These are phyloP conservation scores for Strigamia maritima DNA, from an alignment of 2,888 invertebrate species.

Conservation along the genomic window DNA sequence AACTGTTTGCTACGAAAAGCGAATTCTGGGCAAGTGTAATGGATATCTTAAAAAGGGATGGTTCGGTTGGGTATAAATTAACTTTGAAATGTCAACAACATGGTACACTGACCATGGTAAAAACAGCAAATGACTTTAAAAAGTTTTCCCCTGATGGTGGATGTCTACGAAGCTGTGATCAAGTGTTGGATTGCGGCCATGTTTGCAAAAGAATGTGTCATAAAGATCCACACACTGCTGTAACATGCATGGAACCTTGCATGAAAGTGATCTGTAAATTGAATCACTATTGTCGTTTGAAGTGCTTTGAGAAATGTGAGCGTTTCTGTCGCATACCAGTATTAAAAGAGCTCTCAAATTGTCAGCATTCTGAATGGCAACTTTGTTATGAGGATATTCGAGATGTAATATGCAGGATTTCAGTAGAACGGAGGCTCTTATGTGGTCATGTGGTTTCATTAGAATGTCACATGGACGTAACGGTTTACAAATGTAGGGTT, in stretches of 20 bases:
- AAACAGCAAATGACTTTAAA: background rate
- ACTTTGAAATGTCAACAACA: slow-evolving; percentile 1
- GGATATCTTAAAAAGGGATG: background rate
- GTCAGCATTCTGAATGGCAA: background rate
- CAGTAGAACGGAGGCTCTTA: background rate
- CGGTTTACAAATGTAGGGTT: no score
- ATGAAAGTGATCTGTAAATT: slow-evolving; percentile 57
- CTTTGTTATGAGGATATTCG: background rate
- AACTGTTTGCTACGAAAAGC: slow-evolving; percentile 44
- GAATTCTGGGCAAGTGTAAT: background rate
- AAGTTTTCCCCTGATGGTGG: background rate
- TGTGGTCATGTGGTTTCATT: background rate
- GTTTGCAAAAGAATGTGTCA: slow-evolving; percentile 39
- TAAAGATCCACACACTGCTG: background rate
- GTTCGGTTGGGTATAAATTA: background rate
- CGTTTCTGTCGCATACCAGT: background rate
- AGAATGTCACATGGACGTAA: background rate
- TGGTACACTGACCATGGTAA: background rate
- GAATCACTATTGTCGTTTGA: slow-evolving; percentile 47
- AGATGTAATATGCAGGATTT: background rate
- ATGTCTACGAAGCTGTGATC: background rate
- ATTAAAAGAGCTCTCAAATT: background rate
- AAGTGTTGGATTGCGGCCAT: slow-evolving; percentile 50
- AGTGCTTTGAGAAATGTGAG: background rate
- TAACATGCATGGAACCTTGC: slow-evolving; percentile 45